These are phyloP conservation scores for Sinhomidia bicolor DNA, from an alignment of 2,888 invertebrate species.

Conservation along the genomic window DNA sequence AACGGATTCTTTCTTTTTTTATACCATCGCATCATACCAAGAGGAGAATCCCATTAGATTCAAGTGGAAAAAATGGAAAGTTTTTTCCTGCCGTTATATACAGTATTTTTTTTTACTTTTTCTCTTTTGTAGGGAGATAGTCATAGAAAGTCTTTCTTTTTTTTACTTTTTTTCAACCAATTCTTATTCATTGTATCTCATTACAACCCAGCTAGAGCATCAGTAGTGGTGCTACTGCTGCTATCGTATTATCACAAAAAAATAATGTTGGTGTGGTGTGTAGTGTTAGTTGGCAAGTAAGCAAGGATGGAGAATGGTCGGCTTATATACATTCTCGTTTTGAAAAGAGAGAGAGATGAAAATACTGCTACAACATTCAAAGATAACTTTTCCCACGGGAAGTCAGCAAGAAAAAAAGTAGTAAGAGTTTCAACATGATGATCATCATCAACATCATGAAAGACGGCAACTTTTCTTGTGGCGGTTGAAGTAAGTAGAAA, in stretches of 20 bases:
- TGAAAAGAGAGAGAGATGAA: conserved; percentile 8
- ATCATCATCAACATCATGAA: conserved; percentile 23
- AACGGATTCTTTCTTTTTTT: conserved; percentile 64
- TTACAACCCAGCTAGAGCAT: no score
- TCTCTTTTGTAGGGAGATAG: conserved; percentile 5
- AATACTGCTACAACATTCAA: conserved; percentile 44
- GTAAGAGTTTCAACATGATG: conserved; percentile 16
- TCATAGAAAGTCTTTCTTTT: conserved; percentile 28
- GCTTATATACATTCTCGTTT: neutral
- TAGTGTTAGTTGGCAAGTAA: neutral
- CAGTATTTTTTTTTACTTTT: conserved; percentile 2
- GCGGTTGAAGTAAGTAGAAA: conserved; percentile 33
- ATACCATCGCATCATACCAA: conserved; percentile 32
- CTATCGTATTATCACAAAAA: no score
- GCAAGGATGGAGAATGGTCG: neutral
- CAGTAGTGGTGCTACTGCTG: no score
- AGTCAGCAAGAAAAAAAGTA: conserved; percentile 37
- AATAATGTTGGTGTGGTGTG: neutral
- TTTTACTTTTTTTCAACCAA: conserved; percentile 60
- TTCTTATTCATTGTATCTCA: conserved; percentile 75
- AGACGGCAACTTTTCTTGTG: conserved; percentile 21
- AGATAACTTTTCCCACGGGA: conserved; percentile 74
- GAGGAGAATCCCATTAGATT: conserved; percentile 66
- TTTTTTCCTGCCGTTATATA: conserved; percentile 35
- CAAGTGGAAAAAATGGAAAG: conserved; percentile 62